phyloP scores from a whole-genome alignment of 2,888 invertebrate species.

The Cephus sareptanus region DNA sequence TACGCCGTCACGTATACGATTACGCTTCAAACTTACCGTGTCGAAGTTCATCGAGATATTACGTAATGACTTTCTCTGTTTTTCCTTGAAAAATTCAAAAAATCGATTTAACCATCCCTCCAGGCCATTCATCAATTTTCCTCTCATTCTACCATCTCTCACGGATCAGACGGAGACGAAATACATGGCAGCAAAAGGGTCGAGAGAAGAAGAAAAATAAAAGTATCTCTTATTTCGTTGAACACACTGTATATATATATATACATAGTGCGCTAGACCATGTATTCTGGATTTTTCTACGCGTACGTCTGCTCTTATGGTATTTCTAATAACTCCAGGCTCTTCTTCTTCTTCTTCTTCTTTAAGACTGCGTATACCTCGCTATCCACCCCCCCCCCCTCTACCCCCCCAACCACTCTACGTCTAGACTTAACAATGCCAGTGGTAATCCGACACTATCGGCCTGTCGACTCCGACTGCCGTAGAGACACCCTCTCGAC shows the following conservation, averaged over 20 bases:
- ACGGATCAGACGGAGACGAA: background rate
- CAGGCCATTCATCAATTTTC: background rate
- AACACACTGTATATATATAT: background rate
- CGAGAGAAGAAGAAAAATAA: background rate
- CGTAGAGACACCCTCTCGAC: conserved; percentile 34
- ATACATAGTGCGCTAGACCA: background rate
- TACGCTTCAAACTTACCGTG: background rate
- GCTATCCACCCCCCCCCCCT: conserved; percentile 20
- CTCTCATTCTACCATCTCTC: background rate
- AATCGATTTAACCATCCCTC: background rate
- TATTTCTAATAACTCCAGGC: conserved; percentile 58
- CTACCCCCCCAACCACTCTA: conserved; percentile 18
- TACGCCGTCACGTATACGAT: background rate
- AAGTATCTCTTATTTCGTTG: background rate
- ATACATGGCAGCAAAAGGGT: background rate
- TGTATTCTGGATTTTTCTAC: background rate
- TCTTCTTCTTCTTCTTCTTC: conserved; percentile 16
- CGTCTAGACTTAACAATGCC: conserved; percentile 54
- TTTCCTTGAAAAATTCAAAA: background rate
- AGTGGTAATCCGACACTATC: conserved; percentile 56
- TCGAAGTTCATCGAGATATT: background rate
- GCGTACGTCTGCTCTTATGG: conserved; percentile 33
- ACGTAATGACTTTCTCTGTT: background rate
- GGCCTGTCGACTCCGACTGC: conserved; percentile 19
- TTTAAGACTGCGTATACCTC: conserved; percentile 8